Evolutionary conservation across 2,888 invertebrate species (phyloP), one percentile per base, ranked within the genome.

Genomic region (Lepidocyrtinus sp.): DNA sequence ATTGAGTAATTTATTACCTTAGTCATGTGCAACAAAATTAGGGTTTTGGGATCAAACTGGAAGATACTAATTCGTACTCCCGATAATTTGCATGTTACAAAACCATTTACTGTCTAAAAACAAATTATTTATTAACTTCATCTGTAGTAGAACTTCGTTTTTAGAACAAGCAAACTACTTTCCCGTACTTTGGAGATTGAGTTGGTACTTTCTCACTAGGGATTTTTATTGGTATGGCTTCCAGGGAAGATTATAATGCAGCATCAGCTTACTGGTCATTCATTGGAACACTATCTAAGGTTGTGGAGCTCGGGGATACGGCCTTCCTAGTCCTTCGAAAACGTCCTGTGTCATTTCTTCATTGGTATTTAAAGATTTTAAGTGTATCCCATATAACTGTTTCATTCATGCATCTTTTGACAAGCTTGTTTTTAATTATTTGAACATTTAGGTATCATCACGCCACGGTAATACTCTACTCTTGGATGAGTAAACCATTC

Each of bases 261-360:
- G 94, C 83, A 0, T 83, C 96, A 83, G 97, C 97, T 2, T 98
- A 98, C 90, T 99, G 99, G 99, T 96, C 97, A 85, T 96, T 94
- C 93, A 93, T 98, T 92, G 99, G 99, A 90, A 97, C 97, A 62
- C 91, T 98, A 85, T 97, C 97, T 83, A 99, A 99, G 90, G 92
- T 98, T 76, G 96, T 97, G 0, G 99, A 99, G 90, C 91, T 99
- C 61, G 97, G 97, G 7, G 98, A 98, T 90, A 98, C 98, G 50
- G 92, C 97, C 87, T 98, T 98, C 91, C 95, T 98, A 84, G 95
- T 96, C 67, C 91, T 98, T 79, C 92, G 97, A 83, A 97, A 97
- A 90, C 96, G 96, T 89, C 96, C 96, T 0, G 91, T 97, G 70
- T 96, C 97, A 89, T 97, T 97, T 91, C 92, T 97, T 71, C 96